Base-by-base conservation (phyloP, 2,888 invertebrate species). In the Brachylomia viminalis region DNA sequence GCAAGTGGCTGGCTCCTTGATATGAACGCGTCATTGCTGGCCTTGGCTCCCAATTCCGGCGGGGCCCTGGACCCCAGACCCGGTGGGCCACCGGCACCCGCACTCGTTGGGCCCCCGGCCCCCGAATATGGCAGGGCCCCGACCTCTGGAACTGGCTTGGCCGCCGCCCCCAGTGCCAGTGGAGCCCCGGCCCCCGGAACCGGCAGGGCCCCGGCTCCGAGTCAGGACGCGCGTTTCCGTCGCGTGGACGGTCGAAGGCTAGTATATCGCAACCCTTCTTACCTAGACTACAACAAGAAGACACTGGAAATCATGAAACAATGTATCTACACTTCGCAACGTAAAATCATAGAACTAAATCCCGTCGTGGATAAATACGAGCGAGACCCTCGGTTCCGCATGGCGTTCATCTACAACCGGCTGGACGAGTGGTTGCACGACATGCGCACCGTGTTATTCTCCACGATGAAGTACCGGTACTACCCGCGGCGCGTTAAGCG, bases 221-320 rank as follows among this genome's bases (percentile, higher is more conserved):
- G 23, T 17, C n/a, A 49, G 7, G 42, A 6, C 17, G 23, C 6
- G 5, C 30, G 15, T 20, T 20, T 8, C 17, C 30, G 27, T 2
- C 4, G 23, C 15, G 7, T n/a, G 13, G 30, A 33, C 38, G 56
- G 61, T 8, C 38, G 5, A 6, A 38, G 7, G 5, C 38, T 38
- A 5, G 38, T 7, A 38, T 38, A 38, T 10, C 5, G 0, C 0
- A 33, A 68, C 59, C 65, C 23, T 10, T 27, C 10, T 1, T 2
- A 30, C 38, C 0, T 0, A 0, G 4, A 65, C 0, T 0, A 56
- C 49, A 49, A 65, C 47, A 0, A 10, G 0, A 84, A 88, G n/a
- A 8, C 85, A 5, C 0, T 91, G n/a, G 87, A 89, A 0, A 30
- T 92, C 69, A 91, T 92, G 90, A 86, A 72, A 61, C 92, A 92